Base-by-base conservation (phyloP, 1,140 invertebrate species). In the Fopius arisanus region DNA sequence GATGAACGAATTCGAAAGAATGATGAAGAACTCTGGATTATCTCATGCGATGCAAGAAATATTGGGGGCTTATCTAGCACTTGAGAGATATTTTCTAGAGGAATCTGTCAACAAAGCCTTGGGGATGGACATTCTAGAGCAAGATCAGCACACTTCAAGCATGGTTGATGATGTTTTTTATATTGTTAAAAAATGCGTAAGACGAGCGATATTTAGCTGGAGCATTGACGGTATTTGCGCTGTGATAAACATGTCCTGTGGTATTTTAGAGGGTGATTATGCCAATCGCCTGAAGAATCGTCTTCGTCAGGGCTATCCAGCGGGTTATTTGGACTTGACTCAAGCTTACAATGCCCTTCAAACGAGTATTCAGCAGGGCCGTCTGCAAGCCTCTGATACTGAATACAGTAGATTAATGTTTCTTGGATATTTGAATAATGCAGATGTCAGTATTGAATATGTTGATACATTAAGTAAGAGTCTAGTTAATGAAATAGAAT, bases 161-260 rank as follows among this genome's bases (percentile, higher is more conserved):
- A 94, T 99, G 89, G 94, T 99, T 0, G 98, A 99, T 87, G 97
- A 99, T 89, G 93, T 98, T 2, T 99, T 99, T 86, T 99, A 97
- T 84, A 97, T 99, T 76, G 92, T 99, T 0, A 95, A 97, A 78
- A 99, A 99, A 89, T 97, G 96, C 82, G 94, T 99, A 37, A 94
- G 95, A 80, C 92, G 98, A 72, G 93, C 96, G 16, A 91, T 97
- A 66, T 94, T 94, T 6, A 97, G 94, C 81, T 94, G 94, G 78
- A 98, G 94, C 83, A 91, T 98, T 54, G 97, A 99, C 86, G 97
- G 97, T 41, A 93, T 97, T 54, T 99, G 98, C 89, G 97, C 97
- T 31, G 96, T 98, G 79, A 92, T 99, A 2, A 99, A 99, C 87
- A 97, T 98, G 88, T 95, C 95, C 0, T 94, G 94, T 79, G 91